These are phyloP conservation scores for Cassiopea xamachana DNA, from an alignment of 30 jellyfish, hydroid and myxozoan genomes.

Conservation along the genomic window DNA sequence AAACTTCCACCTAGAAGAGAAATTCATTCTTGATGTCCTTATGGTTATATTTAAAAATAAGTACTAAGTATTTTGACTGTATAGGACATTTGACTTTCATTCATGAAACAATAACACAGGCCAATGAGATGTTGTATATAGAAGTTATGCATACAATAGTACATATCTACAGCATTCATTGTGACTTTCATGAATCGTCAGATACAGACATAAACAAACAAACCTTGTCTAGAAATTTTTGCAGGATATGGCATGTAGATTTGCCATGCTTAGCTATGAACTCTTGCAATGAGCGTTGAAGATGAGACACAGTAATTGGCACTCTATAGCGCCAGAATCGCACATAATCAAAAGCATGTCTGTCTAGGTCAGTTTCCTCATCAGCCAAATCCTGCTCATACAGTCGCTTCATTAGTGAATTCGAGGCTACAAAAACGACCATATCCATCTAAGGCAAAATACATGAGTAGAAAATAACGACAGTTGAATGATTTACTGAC, in stretches of 20 bases:
- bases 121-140: too few species aligned
- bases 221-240: slow-evolving; percentile 50
- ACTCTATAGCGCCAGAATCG: slow-evolving; percentile 75
- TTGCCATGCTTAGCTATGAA: slow-evolving; percentile 29
- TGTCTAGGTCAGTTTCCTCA: background rate
- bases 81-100: too few species aligned
- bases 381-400: slow-evolving; percentile 60
- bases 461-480: background rate
- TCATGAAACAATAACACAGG: too few species aligned
- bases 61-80: too few species aligned
- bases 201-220: background rate
- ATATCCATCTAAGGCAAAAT: background rate
- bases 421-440: background rate
- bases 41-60: too few species aligned
- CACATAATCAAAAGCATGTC: slow-evolving; percentile 31
- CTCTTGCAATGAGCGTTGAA: slow-evolving; percentile 27
- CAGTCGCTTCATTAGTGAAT: slow-evolving; percentile 41
- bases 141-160: too few species aligned
- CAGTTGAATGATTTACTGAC: background rate
- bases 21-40: background rate
- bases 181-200: too few species aligned
- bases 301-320: slow-evolving; percentile 60
- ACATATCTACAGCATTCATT: too few species aligned
- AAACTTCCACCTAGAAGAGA: slow-evolving; percentile 32
- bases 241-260: slow-evolving; percentile 8